phyloP scores from a whole-genome alignment of 2,888 invertebrate genomes.

The Dorcus hopei region DNA sequence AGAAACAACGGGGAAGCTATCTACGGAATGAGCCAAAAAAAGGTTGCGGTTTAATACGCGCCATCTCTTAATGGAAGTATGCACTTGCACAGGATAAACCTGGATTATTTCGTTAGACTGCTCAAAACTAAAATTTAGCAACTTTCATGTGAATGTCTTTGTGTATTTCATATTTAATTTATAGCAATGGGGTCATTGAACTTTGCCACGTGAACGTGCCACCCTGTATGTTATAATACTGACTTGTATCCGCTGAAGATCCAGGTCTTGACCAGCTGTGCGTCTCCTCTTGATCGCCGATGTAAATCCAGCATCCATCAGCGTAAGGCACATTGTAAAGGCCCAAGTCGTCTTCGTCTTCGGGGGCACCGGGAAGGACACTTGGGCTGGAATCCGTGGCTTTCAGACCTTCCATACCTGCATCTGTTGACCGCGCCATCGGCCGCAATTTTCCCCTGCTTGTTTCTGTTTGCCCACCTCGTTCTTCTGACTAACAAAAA shows the following conservation, averaged over 20 bases:
- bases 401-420: constrained; percentile 64
- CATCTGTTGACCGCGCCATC: constrained; percentile 69
- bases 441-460: constrained; percentile 52
- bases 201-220: too few species aligned
- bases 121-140: too few species aligned
- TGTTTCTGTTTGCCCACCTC: constrained; percentile 65
- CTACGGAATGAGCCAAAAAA: too few species aligned
- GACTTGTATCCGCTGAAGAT: constrained; percentile 4
- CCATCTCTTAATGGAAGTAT: too few species aligned
- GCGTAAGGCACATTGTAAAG: constrained; percentile 74
- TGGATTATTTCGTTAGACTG: too few species aligned
- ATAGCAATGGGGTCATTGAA: too few species aligned
- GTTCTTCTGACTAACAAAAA: constrained; percentile 63
- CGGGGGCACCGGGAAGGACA: constrained; percentile 51
- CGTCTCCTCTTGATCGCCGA: constrained; percentile 69
- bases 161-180: too few species aligned
- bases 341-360: constrained; percentile 67
- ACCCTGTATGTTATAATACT: too few species aligned
- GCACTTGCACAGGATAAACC: too few species aligned
- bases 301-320: constrained; percentile 70
- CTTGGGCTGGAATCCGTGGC: constrained; percentile 66
- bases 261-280: constrained; percentile 61
- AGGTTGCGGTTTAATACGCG: too few species aligned
- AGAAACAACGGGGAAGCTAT: too few species aligned
- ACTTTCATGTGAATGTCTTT: too few species aligned